Evolutionary conservation across 2,888 invertebrate species (phyloP), one percentile per base, ranked within the genome.

Genomic region (Erannis defoliaria): DNA sequence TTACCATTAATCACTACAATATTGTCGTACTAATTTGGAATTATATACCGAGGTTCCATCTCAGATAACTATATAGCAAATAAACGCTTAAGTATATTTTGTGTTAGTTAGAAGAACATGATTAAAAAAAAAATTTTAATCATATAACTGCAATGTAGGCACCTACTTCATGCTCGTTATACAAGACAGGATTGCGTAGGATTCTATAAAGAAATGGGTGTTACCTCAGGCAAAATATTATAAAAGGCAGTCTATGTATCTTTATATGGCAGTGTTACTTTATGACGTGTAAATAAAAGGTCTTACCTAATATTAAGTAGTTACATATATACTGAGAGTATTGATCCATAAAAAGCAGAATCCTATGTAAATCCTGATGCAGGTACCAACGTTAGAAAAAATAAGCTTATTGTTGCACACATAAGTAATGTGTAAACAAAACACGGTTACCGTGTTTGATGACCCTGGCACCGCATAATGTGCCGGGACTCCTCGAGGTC

Each of bases 11-110:
- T 72, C 75, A 81, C 82, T 87, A 85, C 80, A 75, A 89, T 90
- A 90, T 90, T 91, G 89, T 90, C 90, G 84, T 81, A 81, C 84
- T 88, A 89, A 88, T 86, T 76, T 82, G 80, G 76, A 82, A 78
- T 77, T 80, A 79, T 71, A 72, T 76, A 79, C 77, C 62, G 56
- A 68, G 73, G 80, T 85, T 89, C 87, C 84, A 89, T 89, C 89
- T 86, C 90, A 89, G 90, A 90, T 86, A 88, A 5, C n/a, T 6
- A 26, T n/a, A 37, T 83, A 79, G 82, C 84, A 85, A 89, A 86
- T 71, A 62, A 71, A 72, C 65, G 72, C 8, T 6, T 26, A 2
- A 26, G 26, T 73, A 70, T 75, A 78, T 81, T 74, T 80, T 80
- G 64, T 68, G 73, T 80, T 81, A 74, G 79, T 84, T 75, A 78